A percentile compares a stretch with the other conserved stretches of the same genome.
Evolutionary conservation across 92 coral and sea anemone species (phyloP).

Genomic region (Diadumene lineata): DNA sequence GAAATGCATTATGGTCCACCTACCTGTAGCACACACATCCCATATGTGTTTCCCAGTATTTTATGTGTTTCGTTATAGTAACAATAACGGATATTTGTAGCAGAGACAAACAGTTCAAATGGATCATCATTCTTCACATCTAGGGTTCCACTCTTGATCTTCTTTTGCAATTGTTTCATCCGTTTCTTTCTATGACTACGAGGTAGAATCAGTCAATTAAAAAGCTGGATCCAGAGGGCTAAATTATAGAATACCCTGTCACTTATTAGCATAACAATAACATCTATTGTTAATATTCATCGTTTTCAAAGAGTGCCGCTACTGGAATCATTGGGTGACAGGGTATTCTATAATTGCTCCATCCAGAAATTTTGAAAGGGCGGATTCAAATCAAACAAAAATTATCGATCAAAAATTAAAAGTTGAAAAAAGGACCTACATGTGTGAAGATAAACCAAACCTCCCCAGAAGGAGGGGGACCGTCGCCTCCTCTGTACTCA

Average conservation of each 20-base stretch:
- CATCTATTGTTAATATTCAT: too few species aligned
- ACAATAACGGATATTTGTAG: conserved; percentile 95
- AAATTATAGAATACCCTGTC: too few species aligned
- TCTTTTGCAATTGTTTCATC: conserved; percentile 95
- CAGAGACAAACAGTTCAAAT: conserved; percentile 89
- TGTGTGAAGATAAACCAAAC: too few species aligned
- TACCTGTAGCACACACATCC: conserved; percentile 96
- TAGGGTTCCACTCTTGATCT: conserved; percentile 93
- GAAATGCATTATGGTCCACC: not conserved
- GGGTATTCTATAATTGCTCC: too few species aligned
- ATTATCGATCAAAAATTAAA: not conserved
- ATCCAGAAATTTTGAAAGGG: not conserved
- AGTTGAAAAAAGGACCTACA: too few species aligned
- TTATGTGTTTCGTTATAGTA: conserved; percentile 97
- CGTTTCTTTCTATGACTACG: conserved; percentile 91
- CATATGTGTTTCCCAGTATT: conserved; percentile 96
- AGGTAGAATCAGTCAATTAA: not conserved
- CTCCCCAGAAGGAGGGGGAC: too few species aligned
- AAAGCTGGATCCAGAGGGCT: not conserved
- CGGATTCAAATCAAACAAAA: not conserved
- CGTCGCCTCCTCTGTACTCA: too few species aligned
- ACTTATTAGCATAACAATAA: too few species aligned
- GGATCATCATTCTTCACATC: conserved; percentile 93
- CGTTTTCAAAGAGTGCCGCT: too few species aligned
- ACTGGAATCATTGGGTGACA: too few species aligned